Percentiles rank a stretch among this genome's conserved stretches.
Conservation (phyloP, 2,797 vertebrate genomes). For the Hafferia zeledoni region DNA sequence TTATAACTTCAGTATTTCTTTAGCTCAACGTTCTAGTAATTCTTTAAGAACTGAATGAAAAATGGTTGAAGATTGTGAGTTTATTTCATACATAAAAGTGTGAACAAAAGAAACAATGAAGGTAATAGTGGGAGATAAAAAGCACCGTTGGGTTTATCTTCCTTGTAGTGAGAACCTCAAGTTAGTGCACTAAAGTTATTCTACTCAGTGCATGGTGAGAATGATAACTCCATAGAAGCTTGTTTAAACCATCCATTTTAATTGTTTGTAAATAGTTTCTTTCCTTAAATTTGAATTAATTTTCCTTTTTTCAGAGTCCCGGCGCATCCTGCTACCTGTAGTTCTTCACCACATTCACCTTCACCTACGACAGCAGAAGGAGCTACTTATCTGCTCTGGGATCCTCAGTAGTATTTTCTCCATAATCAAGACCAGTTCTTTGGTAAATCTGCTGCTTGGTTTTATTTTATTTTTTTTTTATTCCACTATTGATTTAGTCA, state of each 20-base stretch:
- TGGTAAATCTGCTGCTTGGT: constrained; percentile 79
- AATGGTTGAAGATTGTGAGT: neutral
- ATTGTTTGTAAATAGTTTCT: neutral
- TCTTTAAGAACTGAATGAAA: neutral
- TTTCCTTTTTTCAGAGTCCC: constrained; percentile 85
- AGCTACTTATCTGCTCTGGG: constrained; percentile 97
- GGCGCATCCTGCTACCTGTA: constrained; percentile 94
- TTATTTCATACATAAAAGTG: neutral
- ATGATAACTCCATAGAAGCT: neutral
- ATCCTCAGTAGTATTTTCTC: constrained; percentile 98
- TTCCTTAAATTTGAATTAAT: neutral
- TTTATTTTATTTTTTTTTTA: neutral
- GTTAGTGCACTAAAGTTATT: neutral
- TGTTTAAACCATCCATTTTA: neutral
- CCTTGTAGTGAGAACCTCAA: neutral
- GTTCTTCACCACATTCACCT: constrained; percentile 98
- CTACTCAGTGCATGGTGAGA: neutral
- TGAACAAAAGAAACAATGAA: neutral
- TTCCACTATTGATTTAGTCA: neutral
- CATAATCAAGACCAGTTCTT: constrained; percentile 94
- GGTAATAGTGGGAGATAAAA: neutral
- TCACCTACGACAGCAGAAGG: constrained; percentile 97
- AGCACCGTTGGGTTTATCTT: neutral
- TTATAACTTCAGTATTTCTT: neutral
- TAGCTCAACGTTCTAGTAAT: neutral